phyloP scores from a whole-genome alignment of 2,888 invertebrate species.

The Fissipunctia ypsillon region DNA sequence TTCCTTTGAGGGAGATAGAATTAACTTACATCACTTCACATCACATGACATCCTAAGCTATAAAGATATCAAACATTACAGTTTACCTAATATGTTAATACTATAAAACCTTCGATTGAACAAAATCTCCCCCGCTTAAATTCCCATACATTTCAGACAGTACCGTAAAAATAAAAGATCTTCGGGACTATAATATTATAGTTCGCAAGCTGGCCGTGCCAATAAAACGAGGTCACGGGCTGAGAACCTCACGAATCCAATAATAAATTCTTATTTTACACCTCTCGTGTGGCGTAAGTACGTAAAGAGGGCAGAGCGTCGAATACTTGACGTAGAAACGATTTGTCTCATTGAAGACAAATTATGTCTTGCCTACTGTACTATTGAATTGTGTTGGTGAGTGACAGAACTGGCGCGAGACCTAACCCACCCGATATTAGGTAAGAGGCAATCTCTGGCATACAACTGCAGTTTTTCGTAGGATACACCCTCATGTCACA shows the following conservation, averaged over 20 bases:
- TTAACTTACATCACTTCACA: not conserved
- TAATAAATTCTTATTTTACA: conserved; percentile 84
- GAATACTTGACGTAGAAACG: conserved; percentile 38
- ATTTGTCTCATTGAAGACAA: conserved; percentile 33
- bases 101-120: conserved; percentile 22
- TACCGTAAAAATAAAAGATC: conserved; percentile 40
- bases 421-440: too few relatives aligned
- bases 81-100: conserved; percentile 17
- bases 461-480: too few relatives aligned
- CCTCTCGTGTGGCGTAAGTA: conserved; percentile 61
- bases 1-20: not conserved
- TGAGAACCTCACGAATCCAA: conserved; percentile 75
- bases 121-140: conserved; percentile 8
- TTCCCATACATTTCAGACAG: conserved; percentile 24
- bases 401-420: not conserved
- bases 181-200: conserved; percentile 47
- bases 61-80: not conserved
- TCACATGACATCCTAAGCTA: not conserved
- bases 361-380: conserved; percentile 8
- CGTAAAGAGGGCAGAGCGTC: conserved; percentile 39
- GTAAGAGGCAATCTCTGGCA: too few relatives aligned
- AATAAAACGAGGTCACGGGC: conserved; percentile 75
- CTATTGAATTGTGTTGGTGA: not conserved
- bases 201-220: conserved; percentile 66
- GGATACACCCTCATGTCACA: too few relatives aligned